A percentile compares a stretch with the other conserved stretches of the same genome.
Conservation (phyloP, 1,140 invertebrate species). For the Marisa cornuarietis region DNA sequence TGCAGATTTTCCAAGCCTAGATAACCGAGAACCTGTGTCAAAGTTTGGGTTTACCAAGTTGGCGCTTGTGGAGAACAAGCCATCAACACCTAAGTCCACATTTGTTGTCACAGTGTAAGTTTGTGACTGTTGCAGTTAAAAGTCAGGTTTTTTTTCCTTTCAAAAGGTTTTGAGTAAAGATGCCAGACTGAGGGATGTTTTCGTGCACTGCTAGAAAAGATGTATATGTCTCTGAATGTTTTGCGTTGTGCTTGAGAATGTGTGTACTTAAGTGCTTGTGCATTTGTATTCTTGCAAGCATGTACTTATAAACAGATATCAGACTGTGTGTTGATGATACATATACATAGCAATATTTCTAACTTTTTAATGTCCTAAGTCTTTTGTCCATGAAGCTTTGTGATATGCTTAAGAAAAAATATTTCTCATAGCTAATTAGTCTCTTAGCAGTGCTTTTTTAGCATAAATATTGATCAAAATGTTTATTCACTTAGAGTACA, state of each 20-base stretch:
- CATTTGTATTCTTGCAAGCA: not conserved
- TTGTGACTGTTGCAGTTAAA: not conserved
- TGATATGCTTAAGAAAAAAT: too few species aligned
- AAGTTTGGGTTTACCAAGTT: conserved; percentile 93
- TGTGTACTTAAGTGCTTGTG: not conserved
- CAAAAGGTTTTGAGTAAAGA: not conserved
- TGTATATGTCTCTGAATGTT: too few species aligned
- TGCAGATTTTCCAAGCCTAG: conserved; percentile 90
- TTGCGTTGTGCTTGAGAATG: not conserved
- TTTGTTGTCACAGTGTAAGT: conserved; percentile 46
- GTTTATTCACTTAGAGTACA: too few species aligned
- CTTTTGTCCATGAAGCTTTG: not conserved
- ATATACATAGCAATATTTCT: too few species aligned
- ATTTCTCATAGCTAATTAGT: too few species aligned
- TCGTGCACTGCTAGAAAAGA: too few species aligned
- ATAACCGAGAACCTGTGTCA: conserved; percentile 84
- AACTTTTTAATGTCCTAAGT: not conserved
- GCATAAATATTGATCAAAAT: too few species aligned
- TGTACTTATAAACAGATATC: too few species aligned
- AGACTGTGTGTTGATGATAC: too few species aligned
- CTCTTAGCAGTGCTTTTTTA: too few species aligned
- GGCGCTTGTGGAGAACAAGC: conserved; percentile 79
- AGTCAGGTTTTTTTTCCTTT: not conserved
- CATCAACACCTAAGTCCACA: conserved; percentile 41
- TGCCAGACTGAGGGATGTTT: too few species aligned